Conservation (phyloP, 2,113 vertebrate species). For the Chauna torquata region DNA sequence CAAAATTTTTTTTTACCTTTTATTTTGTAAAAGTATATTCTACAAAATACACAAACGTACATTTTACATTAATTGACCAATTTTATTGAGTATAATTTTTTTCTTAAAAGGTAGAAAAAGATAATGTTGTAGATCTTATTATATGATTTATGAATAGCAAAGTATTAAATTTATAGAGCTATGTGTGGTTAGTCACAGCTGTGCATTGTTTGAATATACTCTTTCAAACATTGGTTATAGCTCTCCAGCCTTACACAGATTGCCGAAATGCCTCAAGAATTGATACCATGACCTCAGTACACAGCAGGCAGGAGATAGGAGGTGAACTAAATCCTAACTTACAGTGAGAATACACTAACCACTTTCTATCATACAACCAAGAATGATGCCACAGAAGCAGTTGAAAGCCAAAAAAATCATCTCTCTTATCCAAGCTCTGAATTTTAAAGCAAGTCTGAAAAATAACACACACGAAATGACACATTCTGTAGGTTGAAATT, state of each 20-base stretch:
- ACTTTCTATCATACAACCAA: background rate
- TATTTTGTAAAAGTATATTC: background rate
- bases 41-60: no score
- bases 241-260: background rate
- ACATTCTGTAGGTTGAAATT: background rate
- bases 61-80: background rate
- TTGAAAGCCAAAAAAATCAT: background rate
- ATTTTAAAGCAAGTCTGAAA: background rate
- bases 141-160: background rate
- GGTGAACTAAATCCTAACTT: background rate
- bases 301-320: background rate
- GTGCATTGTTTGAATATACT: background rate
- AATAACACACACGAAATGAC: background rate
- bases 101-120: background rate
- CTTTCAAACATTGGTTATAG: background rate
- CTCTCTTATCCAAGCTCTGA: background rate
- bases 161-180: background rate
- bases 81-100: background rate
- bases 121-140: background rate
- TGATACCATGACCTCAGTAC: background rate
- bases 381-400: background rate
- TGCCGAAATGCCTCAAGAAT: background rate
- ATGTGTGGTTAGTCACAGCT: background rate
- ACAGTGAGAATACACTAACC: background rate
- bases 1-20: background rate